Evolutionary conservation across 2,113 vertebrate genomes (phyloP).

Genomic region (Salvator merianae): DNA sequence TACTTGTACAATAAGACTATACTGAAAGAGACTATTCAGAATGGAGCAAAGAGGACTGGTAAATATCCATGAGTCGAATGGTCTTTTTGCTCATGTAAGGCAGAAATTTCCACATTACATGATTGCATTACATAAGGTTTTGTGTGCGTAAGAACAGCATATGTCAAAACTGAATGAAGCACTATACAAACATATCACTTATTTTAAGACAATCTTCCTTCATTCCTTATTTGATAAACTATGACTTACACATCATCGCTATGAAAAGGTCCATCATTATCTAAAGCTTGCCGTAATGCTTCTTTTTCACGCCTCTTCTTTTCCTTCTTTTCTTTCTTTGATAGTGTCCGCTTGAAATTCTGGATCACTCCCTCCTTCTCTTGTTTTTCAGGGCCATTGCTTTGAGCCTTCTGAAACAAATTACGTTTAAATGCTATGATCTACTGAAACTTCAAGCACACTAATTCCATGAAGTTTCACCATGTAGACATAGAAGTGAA

Average conservation of each 20-base stretch:
- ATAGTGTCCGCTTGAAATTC: slow-evolving; percentile 96
- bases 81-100: background rate
- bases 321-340: slow-evolving; percentile 97
- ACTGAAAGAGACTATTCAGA: background rate
- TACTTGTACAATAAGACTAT: background rate
- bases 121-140: background rate
- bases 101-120: background rate
- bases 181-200: background rate
- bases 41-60: too few species aligned
- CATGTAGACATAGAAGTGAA: background rate
- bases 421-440: slow-evolving; percentile 24
- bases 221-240: background rate
- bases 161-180: background rate
- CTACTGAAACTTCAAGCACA: background rate
- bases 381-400: slow-evolving; percentile 94
- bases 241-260: slow-evolving; percentile 86
- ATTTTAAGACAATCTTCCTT: background rate
- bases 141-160: too few species aligned
- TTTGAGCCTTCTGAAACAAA: slow-evolving; percentile 88
- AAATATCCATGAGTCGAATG: background rate
- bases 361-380: slow-evolving; percentile 98
- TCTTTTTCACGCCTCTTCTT: slow-evolving; percentile 96
- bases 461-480: background rate
- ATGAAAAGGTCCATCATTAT: slow-evolving; percentile 80
- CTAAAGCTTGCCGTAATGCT: slow-evolving; percentile 80